These are phyloP conservation scores for Penaeus indicus DNA, from an alignment of 1,140 invertebrate genomes.

Conservation along the genomic window DNA sequence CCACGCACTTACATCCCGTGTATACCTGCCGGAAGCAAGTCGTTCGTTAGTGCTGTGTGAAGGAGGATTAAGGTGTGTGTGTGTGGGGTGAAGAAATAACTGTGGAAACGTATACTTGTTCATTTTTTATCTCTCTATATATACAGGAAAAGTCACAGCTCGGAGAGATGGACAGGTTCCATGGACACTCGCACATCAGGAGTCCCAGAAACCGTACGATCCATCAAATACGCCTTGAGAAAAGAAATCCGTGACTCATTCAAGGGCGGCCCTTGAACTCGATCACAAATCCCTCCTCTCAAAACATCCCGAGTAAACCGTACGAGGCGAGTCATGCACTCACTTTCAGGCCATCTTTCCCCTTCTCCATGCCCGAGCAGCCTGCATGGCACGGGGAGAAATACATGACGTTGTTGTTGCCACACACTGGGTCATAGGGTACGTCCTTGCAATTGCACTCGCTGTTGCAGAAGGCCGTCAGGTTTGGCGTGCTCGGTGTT, in stretches of 20 bases:
- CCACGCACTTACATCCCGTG: conserved; percentile 57
- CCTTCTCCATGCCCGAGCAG: conserved; percentile 62
- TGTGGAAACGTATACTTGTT: conserved; percentile 43
- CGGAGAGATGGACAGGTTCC: no score
- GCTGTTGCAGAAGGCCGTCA: conserved; percentile 75
- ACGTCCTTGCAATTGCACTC: conserved; percentile 74
- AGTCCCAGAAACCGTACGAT: no score
- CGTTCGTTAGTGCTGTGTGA: no score
- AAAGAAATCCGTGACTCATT: no score
- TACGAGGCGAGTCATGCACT: not conserved
- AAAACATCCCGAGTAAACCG: not conserved
- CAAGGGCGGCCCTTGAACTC: no score
- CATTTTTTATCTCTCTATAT: not conserved
- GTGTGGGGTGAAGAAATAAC: not conserved
- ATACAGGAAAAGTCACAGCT: no score
- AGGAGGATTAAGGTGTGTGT: not conserved
- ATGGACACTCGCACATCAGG: no score
- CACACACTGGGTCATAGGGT: conserved; percentile 71
- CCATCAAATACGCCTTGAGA: no score
- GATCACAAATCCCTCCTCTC: no score
- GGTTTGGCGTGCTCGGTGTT: conserved; percentile 64
- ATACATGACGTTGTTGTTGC: conserved; percentile 68
- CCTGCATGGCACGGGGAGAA: conserved; percentile 69
- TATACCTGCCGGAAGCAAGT: conserved; percentile 46
- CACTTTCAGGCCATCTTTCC: conserved; percentile 49